Evolutionary conservation across 2,113 vertebrate genomes (phyloP).

Genomic region (Anser cygnoides): DNA sequence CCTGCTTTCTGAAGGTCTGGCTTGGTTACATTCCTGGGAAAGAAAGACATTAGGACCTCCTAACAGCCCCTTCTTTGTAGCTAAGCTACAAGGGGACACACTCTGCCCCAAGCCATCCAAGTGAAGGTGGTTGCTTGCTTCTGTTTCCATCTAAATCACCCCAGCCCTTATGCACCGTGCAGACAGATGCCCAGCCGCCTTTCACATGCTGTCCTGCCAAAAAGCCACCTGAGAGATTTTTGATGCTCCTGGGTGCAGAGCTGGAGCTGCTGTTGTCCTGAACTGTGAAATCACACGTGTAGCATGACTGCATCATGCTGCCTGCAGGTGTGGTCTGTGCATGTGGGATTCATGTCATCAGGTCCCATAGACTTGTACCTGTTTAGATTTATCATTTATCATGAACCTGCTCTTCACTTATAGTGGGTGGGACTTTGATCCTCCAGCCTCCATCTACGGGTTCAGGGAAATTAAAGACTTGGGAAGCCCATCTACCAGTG

Average conservation of each 20-base stretch:
- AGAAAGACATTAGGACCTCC: background rate
- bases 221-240: background rate
- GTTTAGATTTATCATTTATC: too few relatives aligned
- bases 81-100: background rate
- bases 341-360: too few relatives aligned
- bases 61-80: background rate
- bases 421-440: too few relatives aligned
- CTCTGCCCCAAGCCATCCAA: background rate
- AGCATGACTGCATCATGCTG: rapidly evolving
- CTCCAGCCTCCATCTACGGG: too few relatives aligned
- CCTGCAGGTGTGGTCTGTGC: too few relatives aligned
- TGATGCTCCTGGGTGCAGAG: background rate
- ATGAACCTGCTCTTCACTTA: too few relatives aligned
- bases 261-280: background rate
- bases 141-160: background rate
- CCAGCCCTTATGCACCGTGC: background rate
- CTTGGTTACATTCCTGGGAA: background rate
- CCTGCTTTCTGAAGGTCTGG: background rate
- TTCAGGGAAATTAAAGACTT: too few relatives aligned
- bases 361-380: too few relatives aligned
- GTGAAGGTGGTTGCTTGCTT: background rate
- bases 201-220: background rate
- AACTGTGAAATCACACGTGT: background rate
- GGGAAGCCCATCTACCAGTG: too few relatives aligned
- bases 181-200: background rate